Conservation (phyloP, 2,888 invertebrate genomes). For the Lycia hirtaria region DNA sequence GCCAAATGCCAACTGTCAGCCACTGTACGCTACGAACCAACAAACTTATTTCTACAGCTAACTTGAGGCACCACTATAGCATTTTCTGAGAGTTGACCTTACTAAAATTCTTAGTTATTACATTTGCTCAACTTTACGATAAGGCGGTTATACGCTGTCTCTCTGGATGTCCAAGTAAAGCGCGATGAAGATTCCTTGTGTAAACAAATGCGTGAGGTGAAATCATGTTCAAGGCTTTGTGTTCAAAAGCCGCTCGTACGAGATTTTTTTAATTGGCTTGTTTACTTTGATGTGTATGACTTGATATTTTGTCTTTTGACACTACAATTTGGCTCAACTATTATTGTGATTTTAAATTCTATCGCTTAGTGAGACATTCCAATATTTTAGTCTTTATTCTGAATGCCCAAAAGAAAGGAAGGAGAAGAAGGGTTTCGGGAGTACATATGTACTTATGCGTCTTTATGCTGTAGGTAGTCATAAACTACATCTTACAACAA, state of each 20-base stretch:
- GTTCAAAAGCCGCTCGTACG: conserved; percentile 8
- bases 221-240: conserved; percentile 33
- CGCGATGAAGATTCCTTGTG: conserved; percentile 30
- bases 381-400: no score
- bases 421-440: no score
- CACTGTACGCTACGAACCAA: conserved; percentile 48
- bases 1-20: conserved; percentile 72
- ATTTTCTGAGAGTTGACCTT: neutral
- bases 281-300: conserved; percentile 2
- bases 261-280: neutral
- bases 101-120: neutral
- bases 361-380: no score
- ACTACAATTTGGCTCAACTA: no score
- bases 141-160: conserved; percentile 44
- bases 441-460: no score
- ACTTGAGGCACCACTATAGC: neutral
- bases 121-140: neutral
- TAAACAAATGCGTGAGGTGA: conserved; percentile 31
- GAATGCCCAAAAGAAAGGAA: no score
- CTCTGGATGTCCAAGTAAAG: conserved; percentile 23
- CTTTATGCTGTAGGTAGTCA: no score
- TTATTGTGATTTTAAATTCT: no score
- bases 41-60: neutral
- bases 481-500: no score
- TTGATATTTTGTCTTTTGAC: no score